Base-by-base conservation (phyloP, 2,113 vertebrate genomes). In the Mesembrinibis cayennensis region DNA sequence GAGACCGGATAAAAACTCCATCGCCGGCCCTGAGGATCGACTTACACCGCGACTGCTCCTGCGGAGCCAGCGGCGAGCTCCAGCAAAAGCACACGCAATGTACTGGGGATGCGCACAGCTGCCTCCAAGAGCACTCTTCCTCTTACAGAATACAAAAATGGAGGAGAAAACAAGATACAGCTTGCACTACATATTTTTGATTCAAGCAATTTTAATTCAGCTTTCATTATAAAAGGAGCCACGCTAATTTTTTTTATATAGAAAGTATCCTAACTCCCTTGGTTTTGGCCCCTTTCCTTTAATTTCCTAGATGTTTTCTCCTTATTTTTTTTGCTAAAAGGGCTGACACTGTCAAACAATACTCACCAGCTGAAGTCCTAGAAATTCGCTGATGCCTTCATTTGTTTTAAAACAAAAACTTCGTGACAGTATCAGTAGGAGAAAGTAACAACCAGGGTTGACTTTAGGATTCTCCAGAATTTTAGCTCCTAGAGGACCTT, bases 341-440 rank as follows among this genome's bases (percentile, higher is more conserved):
- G 18, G 9, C 8, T 21, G 40, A 66, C 1, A 2, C 14, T 29
- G 3, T 65, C 18, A 32, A 76, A 34, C 27, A 69, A 5, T 90
- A 69, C 6, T 90, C 67, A 34, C 56, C 85, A 50, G 52, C 42
- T 16, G 80, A 97, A 53, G 81, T 52, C 47, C 88, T 38, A 91
- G 97, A 92, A 97, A 97, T 90, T 97, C 87, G 3, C 87, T 89
- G 7, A 76, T 95, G 17, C 70, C 22, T 52, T 87, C 7, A 87
- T 85, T 50, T 80, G 86, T 30, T 95, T 97, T 65, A n/a, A 34
- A 84, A 95, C 27, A 67, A 94, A 95, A 73, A 62, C 30, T n/a
- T 97, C 49, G 9, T 97, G 87, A 30, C 70, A 17, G 26, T 95
- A 93, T 44, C 18, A 25, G 26, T 2, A 65, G 26, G 17, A 52